Conservation (phyloP, 2,797 vertebrate genomes). For the Moxostoma hubbsi region DNA sequence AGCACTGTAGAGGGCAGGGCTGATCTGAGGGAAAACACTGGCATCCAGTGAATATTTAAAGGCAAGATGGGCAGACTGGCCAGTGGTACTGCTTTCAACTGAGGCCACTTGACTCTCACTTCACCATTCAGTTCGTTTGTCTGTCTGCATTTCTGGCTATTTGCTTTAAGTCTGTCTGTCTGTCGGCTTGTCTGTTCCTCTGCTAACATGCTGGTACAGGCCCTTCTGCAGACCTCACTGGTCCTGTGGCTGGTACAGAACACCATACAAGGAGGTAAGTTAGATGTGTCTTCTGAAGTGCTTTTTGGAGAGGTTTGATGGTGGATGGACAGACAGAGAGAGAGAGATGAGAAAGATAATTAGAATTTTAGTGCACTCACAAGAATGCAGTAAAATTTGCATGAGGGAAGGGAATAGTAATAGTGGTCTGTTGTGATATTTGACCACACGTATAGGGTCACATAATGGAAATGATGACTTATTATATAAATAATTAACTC, state of each 20-base stretch:
- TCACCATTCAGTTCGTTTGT: background rate
- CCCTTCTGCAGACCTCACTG: slow-evolving; percentile 76
- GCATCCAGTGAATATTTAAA: slow-evolving; percentile 69
- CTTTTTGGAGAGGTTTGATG: background rate
- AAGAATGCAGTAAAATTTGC: background rate
- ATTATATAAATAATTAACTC: too few relatives aligned
- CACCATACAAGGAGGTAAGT: slow-evolving; percentile 81
- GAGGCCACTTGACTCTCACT: slow-evolving; percentile 6
- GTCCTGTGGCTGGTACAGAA: slow-evolving; percentile 75
- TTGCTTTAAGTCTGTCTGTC: slow-evolving; percentile 38
- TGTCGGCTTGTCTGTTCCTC: slow-evolving; percentile 40
- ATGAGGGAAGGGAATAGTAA: background rate
- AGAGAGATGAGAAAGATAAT: background rate
- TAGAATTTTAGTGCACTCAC: background rate
- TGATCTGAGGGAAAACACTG: slow-evolving; percentile 62
- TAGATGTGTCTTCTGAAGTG: background rate
- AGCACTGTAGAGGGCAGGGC: slow-evolving; percentile 66
- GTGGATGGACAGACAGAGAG: background rate
- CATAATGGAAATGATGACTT: background rate
- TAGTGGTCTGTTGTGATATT: background rate
- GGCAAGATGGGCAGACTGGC: slow-evolving; percentile 27
- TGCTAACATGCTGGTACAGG: slow-evolving; percentile 73
- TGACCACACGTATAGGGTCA: background rate
- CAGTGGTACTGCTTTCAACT: slow-evolving; percentile 38
- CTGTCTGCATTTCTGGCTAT: slow-evolving; percentile 18